These are phyloP conservation scores for Brachylomia viminalis DNA, from an alignment of 2,888 invertebrate genomes.

Conservation along the genomic window DNA sequence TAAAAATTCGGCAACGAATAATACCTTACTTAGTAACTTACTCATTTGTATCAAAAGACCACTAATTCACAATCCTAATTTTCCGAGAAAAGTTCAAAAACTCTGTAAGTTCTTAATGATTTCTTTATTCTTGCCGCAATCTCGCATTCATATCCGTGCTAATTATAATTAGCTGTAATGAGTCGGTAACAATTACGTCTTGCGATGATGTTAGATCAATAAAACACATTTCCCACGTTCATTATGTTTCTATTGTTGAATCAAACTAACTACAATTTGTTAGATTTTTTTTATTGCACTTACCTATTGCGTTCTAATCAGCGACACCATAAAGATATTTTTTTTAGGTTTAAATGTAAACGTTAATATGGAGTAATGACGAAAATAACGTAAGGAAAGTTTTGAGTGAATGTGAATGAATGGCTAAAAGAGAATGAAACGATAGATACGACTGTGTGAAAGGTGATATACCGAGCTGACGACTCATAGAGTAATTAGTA, in stretches of 20 bases:
- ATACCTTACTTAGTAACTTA: too few relatives aligned
- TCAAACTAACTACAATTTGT: neutral
- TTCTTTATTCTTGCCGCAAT: neutral
- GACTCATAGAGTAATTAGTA: too few relatives aligned
- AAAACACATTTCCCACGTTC: conserved; percentile 58
- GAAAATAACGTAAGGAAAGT: too few relatives aligned
- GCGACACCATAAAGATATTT: neutral
- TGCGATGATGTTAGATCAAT: conserved; percentile 47
- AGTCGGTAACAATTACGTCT: conserved; percentile 34
- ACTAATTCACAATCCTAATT: neutral
- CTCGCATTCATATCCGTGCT: conserved; percentile 24
- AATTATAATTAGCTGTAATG: conserved; percentile 35
- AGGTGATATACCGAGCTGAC: too few relatives aligned
- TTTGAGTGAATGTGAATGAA: too few relatives aligned
- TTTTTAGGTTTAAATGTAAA: too few relatives aligned
- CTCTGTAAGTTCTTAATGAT: neutral
- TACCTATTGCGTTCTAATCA: neutral
- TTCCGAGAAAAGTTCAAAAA: neutral
- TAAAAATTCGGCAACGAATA: neutral
- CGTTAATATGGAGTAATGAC: too few relatives aligned
- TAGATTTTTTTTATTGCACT: conserved; percentile 26
- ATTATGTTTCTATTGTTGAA: conserved; percentile 47
- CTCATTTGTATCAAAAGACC: neutral
- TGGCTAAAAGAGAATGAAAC: too few relatives aligned
- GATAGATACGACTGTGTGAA: too few relatives aligned